phyloP scores from a whole-genome alignment of 2,113 vertebrate species.

The Bufo gargarizans region DNA sequence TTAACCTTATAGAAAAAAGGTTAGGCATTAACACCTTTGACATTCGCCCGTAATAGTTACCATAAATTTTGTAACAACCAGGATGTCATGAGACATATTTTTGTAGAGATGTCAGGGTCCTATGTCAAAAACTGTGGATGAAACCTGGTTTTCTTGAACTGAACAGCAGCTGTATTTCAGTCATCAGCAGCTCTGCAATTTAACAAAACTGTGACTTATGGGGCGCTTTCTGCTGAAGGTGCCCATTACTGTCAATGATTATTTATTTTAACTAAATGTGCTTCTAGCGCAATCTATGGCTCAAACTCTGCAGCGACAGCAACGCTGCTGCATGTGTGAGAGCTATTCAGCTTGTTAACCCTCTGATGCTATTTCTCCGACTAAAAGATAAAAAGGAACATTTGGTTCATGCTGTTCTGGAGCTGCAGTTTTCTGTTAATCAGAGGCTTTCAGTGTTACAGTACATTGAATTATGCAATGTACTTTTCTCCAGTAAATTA shows the following conservation, averaged over 20 bases:
- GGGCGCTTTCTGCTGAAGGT: slow-evolving; percentile 70
- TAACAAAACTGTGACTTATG: slow-evolving; percentile 75
- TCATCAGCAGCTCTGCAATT: slow-evolving; percentile 74
- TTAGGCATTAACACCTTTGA: not conserved
- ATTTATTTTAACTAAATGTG: slow-evolving; percentile 10
- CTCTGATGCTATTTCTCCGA: not conserved
- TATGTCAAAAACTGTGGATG: not conserved
- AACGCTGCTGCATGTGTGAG: not conserved
- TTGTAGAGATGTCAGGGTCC: not conserved
- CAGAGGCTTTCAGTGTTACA: slow-evolving; percentile 13
- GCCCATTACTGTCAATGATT: slow-evolving; percentile 73
- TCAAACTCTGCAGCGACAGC: not conserved
- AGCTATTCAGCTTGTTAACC: not conserved
- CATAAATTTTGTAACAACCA: not conserved
- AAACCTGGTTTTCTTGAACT: slow-evolving; percentile 60
- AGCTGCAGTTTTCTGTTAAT: not conserved
- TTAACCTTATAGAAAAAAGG: not conserved
- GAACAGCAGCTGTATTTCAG: slow-evolving; percentile 67
- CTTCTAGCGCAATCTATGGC: not conserved
- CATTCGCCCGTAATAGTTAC: not conserved
- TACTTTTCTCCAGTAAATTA: slow-evolving; percentile 9
- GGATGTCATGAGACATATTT: not conserved
- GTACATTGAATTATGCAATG: not conserved
- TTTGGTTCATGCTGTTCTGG: slow-evolving; percentile 31
- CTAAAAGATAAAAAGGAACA: not conserved